Conservation (phyloP, 2,113 vertebrate species). For the Acanthisitta chloris region DNA sequence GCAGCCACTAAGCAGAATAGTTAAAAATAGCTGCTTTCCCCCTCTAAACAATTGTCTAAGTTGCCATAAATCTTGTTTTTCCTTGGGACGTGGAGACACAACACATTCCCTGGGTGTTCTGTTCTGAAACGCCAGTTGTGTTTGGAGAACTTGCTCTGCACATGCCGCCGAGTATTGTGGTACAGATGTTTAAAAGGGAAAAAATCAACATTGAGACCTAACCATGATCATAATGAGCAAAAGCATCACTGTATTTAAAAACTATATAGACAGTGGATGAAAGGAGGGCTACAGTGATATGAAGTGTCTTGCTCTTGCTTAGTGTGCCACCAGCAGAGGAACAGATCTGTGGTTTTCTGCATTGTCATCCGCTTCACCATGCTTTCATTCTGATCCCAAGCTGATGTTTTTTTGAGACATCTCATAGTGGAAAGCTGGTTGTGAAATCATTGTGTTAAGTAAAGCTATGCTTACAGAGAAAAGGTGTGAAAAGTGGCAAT, state of each 20-base stretch:
- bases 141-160: background rate
- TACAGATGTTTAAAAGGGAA: background rate
- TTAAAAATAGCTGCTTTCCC: conserved; percentile 53
- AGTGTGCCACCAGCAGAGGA: background rate
- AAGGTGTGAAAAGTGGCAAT: background rate
- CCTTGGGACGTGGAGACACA: background rate
- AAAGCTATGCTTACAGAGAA: background rate
- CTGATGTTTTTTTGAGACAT: background rate
- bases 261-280: background rate
- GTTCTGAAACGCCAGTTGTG: background rate
- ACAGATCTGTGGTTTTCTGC: background rate
- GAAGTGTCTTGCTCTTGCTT: background rate
- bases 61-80: background rate
- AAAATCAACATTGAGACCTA: background rate
- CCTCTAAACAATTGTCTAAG: conserved; percentile 19
- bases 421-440: background rate
- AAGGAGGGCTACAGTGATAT: background rate
- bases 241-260: background rate
- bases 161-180: background rate
- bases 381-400: background rate
- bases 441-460: background rate
- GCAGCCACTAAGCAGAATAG: background rate
- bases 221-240: background rate
- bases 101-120: background rate
- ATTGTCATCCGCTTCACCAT: background rate